Percentiles rank a stretch among this genome's conserved stretches.
phyloP scores from a whole-genome alignment of 2,888 invertebrate genomes.

The Platycheirus rosarum region DNA sequence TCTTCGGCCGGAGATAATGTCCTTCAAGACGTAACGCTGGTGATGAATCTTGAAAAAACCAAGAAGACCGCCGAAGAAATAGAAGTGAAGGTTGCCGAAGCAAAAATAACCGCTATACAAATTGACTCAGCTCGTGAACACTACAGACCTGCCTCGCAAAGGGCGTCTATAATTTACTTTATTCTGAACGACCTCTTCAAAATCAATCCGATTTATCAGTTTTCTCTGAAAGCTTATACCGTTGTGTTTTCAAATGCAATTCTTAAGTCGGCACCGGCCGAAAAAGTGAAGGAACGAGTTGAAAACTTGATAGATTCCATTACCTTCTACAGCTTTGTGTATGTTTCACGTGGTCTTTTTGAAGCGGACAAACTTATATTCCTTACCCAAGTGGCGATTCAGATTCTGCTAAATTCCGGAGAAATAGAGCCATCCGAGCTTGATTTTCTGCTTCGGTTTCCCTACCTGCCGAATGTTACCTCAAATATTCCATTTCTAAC shows the following conservation, averaged over 20 bases:
- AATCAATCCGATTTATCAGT: slow-evolving; percentile 97
- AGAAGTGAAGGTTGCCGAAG: slow-evolving; percentile 92
- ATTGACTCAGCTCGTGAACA: slow-evolving; percentile 96
- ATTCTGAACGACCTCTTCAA: slow-evolving; percentile 95
- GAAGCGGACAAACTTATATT: slow-evolving; percentile 96
- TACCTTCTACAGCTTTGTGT: slow-evolving; percentile 92
- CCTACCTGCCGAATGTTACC: slow-evolving; percentile 88
- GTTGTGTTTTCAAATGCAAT: slow-evolving; percentile 93
- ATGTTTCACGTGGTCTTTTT: slow-evolving; percentile 95
- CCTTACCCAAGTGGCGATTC: slow-evolving; percentile 92
- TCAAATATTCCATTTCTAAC: slow-evolving; percentile 93
- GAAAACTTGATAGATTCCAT: slow-evolving; percentile 92
- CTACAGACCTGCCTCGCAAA: slow-evolving; percentile 91
- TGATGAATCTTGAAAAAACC: slow-evolving; percentile 95
- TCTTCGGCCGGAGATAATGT: slow-evolving; percentile 96
- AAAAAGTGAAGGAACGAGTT: slow-evolving; percentile 89
- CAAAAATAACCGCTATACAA: slow-evolving; percentile 91
- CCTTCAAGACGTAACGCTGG: slow-evolving; percentile 93
- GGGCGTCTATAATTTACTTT: slow-evolving; percentile 96
- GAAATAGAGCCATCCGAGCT: slow-evolving; percentile 90
- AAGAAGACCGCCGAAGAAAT: slow-evolving; percentile 96
- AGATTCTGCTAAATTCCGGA: slow-evolving; percentile 85
- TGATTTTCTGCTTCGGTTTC: slow-evolving; percentile 94
- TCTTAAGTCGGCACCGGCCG: slow-evolving; percentile 86
- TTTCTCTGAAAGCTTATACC: slow-evolving; percentile 96